These are phyloP conservation scores for Aphidius ervi DNA, from an alignment of 1,140 invertebrate genomes.

Conservation along the genomic window DNA sequence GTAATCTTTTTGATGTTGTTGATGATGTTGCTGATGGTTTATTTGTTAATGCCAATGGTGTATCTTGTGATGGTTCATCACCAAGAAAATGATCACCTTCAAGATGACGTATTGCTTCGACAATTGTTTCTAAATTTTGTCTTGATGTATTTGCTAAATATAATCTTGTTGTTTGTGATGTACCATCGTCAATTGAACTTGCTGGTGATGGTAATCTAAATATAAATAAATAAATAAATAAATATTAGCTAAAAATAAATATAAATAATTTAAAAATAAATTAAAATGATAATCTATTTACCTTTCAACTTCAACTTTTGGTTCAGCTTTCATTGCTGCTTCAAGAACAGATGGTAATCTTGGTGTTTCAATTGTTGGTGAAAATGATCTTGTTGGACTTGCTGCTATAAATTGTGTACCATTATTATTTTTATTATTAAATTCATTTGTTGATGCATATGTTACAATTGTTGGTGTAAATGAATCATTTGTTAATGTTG, in stretches of 20 bases:
- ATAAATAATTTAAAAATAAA: neutral
- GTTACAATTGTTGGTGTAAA: slow-evolving; percentile 23
- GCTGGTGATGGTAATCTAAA: slow-evolving; percentile 58
- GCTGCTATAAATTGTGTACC: slow-evolving; percentile 36
- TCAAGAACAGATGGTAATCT: slow-evolving; percentile 69
- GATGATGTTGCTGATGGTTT: slow-evolving; percentile 39
- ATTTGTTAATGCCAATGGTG: slow-evolving; percentile 71
- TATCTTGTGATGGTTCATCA: slow-evolving; percentile 67
- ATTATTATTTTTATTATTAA: slow-evolving; percentile 16
- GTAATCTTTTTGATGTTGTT: slow-evolving; percentile 38
- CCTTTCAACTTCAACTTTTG: slow-evolving; percentile 78
- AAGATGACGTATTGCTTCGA: slow-evolving; percentile 93
- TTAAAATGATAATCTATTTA: slow-evolving; percentile 14
- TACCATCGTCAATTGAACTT: slow-evolving; percentile 54
- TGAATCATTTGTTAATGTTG: slow-evolving; percentile 17
- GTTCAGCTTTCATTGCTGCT: slow-evolving; percentile 79
- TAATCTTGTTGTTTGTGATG: slow-evolving; percentile 56
- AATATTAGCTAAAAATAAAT: no score
- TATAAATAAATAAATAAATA: slow-evolving; percentile 16
- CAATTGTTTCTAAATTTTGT: slow-evolving; percentile 94
- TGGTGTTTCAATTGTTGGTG: slow-evolving; percentile 39
- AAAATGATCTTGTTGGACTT: slow-evolving; percentile 43
- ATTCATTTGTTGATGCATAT: slow-evolving; percentile 25
- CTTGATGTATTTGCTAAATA: slow-evolving; percentile 78
- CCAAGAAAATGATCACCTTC: slow-evolving; percentile 90